These are phyloP conservation scores for Pituophis catenifer DNA, from an alignment of 2,113 vertebrate species.

Conservation along the genomic window DNA sequence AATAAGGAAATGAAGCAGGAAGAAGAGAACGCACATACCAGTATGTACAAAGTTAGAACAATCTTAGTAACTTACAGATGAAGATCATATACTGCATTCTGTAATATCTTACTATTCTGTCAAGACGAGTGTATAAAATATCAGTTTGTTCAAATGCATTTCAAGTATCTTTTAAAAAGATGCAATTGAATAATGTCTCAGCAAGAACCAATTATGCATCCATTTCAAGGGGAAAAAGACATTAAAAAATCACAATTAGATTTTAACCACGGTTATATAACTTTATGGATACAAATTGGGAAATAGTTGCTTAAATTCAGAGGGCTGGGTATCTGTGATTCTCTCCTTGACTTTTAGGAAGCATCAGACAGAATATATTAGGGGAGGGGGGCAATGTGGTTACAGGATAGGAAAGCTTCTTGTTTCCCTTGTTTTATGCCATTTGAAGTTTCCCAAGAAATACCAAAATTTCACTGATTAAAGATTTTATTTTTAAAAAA, in stretches of 20 bases:
- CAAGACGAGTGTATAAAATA: background rate
- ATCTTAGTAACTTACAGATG: background rate
- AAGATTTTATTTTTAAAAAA: background rate
- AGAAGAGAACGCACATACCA: background rate
- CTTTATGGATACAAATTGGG: background rate
- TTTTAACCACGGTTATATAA: background rate
- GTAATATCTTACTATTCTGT: background rate
- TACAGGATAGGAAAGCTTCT: background rate
- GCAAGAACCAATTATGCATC: background rate
- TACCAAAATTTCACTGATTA: background rate
- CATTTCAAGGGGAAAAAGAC: background rate
- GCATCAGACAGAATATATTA: background rate
- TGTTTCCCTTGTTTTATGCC: background rate
- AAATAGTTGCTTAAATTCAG: background rate
- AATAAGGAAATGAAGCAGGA: background rate
- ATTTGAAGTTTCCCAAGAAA: background rate
- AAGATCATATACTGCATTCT: background rate
- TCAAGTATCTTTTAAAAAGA: background rate
- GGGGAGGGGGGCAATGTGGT: background rate
- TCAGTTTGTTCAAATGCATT: background rate
- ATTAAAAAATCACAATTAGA: background rate
- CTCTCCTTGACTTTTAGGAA: background rate
- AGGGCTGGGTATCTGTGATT: background rate
- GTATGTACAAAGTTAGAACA: background rate
- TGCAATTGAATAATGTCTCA: background rate